Conservation (phyloP, 2,888 invertebrate species). For the Drosophila niveifrons region DNA sequence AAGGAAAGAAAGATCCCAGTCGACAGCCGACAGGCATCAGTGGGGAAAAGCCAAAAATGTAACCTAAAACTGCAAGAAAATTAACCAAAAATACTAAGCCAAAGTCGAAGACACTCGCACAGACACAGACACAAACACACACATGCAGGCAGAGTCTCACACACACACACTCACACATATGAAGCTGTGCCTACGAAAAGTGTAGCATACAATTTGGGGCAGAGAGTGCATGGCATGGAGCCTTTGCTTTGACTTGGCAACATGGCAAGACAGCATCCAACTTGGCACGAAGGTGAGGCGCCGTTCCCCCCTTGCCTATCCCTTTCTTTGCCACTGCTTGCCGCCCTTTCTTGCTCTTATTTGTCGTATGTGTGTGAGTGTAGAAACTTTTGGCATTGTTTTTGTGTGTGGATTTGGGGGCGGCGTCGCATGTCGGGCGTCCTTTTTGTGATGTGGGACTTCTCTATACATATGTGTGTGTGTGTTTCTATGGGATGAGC, state of each 20-base stretch:
- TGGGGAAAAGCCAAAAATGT: slow-evolving; percentile 79
- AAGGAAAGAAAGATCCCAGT: slow-evolving; percentile 1
- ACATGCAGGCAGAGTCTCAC: slow-evolving; percentile 13
- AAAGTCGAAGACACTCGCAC: slow-evolving; percentile 74
- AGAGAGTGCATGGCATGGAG: slow-evolving; percentile 62
- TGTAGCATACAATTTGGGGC: slow-evolving; percentile 63
- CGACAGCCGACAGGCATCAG: slow-evolving; percentile 60
- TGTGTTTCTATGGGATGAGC: slow-evolving; percentile 66
- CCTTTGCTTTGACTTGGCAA: slow-evolving; percentile 83
- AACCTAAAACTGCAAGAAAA: slow-evolving; percentile 83
- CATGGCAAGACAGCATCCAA: slow-evolving; percentile 62
- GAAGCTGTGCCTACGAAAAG: slow-evolving; percentile 71
- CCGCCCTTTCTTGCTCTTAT: not conserved
- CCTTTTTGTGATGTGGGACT: slow-evolving; percentile 71
- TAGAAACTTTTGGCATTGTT: slow-evolving; percentile 79
- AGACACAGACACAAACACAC: slow-evolving; percentile 26
- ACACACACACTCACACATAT: slow-evolving; percentile 24
- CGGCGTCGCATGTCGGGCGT: slow-evolving; percentile 66
- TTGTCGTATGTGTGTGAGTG: slow-evolving; percentile 26
- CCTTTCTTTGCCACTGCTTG: not conserved
- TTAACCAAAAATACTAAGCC: slow-evolving; percentile 82
- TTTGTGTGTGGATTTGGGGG: slow-evolving; percentile 69
- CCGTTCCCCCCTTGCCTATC: slow-evolving; percentile 26
- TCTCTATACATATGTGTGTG: slow-evolving; percentile 18
- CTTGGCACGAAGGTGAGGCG: slow-evolving; percentile 69